These are phyloP conservation scores for Tolmerus cingulatus DNA, from an alignment of 2,888 invertebrate genomes.

Conservation along the genomic window DNA sequence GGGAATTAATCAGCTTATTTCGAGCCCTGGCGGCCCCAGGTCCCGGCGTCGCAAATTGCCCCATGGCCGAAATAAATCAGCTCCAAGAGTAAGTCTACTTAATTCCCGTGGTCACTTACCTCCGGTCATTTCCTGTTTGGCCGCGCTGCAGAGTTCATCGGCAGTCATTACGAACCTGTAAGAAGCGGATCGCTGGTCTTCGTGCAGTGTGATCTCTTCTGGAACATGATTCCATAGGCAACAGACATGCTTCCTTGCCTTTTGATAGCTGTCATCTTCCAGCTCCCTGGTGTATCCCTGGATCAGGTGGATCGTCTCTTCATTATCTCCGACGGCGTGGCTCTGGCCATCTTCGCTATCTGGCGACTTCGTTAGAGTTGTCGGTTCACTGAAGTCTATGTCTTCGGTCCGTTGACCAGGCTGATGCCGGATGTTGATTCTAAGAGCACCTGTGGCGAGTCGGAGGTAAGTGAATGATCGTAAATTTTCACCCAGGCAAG, in stretches of 20 bases:
- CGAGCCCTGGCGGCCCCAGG: not conserved
- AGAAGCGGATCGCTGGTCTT: slow-evolving; percentile 52
- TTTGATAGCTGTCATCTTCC: slow-evolving; percentile 57
- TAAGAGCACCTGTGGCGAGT: slow-evolving; percentile 43
- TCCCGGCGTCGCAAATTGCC: slow-evolving; percentile 12
- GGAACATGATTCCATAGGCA: slow-evolving; percentile 53
- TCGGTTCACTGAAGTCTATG: slow-evolving; percentile 49
- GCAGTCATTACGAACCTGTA: slow-evolving; percentile 68
- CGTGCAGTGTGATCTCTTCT: slow-evolving; percentile 53
- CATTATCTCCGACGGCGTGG: slow-evolving; percentile 26
- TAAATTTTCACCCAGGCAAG: not conserved
- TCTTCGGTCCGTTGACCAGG: slow-evolving; percentile 48
- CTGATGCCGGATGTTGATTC: slow-evolving; percentile 46
- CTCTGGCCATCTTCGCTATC: slow-evolving; percentile 22
- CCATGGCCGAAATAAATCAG: slow-evolving; percentile 32
- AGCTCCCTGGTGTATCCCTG: slow-evolving; percentile 55
- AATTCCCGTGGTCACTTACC: slow-evolving; percentile 51
- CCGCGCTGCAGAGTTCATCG: slow-evolving; percentile 65
- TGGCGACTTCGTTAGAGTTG: slow-evolving; percentile 21
- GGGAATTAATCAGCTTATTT: slow-evolving; percentile 12
- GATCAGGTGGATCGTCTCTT: slow-evolving; percentile 44
- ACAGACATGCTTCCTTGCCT: slow-evolving; percentile 54
- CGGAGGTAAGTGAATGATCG: slow-evolving; percentile 27
- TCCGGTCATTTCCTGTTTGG: slow-evolving; percentile 59
- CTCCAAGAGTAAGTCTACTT: not conserved